Evolutionary conservation across 2,113 vertebrate genomes (phyloP).

Genomic region (Dermatemys mawii): DNA sequence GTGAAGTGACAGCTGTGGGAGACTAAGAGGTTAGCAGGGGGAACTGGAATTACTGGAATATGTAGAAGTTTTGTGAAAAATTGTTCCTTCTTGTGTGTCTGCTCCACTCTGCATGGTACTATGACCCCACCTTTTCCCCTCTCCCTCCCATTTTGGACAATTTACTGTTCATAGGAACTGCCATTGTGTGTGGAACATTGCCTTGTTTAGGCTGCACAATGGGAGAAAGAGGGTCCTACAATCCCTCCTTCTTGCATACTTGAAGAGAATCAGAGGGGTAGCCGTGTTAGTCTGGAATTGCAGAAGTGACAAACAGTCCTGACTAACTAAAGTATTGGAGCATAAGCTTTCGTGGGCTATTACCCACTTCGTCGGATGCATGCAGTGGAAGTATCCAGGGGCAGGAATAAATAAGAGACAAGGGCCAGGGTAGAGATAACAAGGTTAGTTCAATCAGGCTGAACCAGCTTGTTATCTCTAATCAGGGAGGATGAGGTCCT

Average conservation of each 20-base stretch:
- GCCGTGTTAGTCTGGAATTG: no score
- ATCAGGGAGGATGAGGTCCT: no score
- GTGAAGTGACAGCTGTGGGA: neutral
- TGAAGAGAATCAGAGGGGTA: no score
- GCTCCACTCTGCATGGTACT: neutral
- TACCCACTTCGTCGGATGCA: no score
- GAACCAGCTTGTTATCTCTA: no score
- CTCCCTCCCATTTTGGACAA: slow-evolving; percentile 18
- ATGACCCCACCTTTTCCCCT: neutral
- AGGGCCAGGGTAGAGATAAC: no score
- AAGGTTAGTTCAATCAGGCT: no score
- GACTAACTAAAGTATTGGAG: no score
- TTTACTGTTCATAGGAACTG: neutral
- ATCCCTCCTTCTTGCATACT: slow-evolving; percentile 31
- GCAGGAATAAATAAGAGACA: no score
- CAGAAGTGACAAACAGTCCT: no score
- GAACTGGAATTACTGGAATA: slow-evolving; percentile 3
- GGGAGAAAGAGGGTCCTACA: slow-evolving; percentile 45
- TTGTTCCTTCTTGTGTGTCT: neutral
- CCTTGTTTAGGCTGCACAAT: slow-evolving; percentile 35
- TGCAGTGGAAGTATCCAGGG: no score
- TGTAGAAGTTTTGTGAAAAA: neutral
- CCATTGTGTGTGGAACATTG: neutral
- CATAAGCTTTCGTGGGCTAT: no score
- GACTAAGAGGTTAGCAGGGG: slow-evolving; percentile 5